Conservation (phyloP, 2,888 invertebrate species). For the Leptopterna dolabrata region DNA sequence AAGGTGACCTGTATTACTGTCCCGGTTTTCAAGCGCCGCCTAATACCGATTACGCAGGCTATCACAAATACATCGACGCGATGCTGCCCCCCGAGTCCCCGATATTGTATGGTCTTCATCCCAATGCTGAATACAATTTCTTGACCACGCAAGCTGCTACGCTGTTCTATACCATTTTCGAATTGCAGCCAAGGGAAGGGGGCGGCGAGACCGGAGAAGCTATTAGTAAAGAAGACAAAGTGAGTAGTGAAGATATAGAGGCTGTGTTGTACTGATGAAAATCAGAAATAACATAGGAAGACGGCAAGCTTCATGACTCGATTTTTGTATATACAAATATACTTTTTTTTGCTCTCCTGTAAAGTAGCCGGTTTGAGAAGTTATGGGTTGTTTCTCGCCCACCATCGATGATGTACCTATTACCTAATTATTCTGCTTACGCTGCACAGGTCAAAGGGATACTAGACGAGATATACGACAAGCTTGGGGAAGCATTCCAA, state of each 20-base stretch:
- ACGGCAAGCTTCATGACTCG: no score
- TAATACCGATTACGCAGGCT: constrained; percentile 86
- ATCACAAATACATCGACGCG: constrained; percentile 90
- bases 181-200: constrained; percentile 88
- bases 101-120: constrained; percentile 89
- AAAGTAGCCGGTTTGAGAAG: no score
- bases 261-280: background rate
- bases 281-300: no score
- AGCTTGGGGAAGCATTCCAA: constrained; percentile 89
- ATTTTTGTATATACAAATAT: no score
- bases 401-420: background rate
- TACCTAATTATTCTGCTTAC: background rate
- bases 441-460: constrained; percentile 74
- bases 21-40: constrained; percentile 89
- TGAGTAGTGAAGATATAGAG: constrained; percentile 65
- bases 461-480: constrained; percentile 88
- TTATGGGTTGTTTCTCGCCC: no score
- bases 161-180: constrained; percentile 85
- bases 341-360: no score
- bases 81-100: constrained; percentile 89
- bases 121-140: constrained; percentile 95
- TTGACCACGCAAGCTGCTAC: constrained; percentile 87
- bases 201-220: constrained; percentile 77
- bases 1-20: constrained; percentile 85
- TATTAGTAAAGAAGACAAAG: constrained; percentile 85